Evolutionary conservation across 2,888 invertebrate species (phyloP).

Genomic region (Drosophila colorata): DNA sequence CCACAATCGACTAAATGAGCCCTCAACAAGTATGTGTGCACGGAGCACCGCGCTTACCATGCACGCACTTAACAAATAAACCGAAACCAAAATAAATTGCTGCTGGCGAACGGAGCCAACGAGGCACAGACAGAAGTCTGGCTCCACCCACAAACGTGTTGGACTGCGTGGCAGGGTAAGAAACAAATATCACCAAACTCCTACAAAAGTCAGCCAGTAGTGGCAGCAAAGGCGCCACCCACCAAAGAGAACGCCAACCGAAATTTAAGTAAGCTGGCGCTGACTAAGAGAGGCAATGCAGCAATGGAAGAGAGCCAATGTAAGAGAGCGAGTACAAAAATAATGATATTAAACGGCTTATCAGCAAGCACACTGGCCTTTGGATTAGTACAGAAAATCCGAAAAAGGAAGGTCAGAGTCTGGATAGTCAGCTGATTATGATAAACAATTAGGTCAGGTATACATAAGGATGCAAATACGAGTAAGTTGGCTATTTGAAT

Average conservation of each 20-base stretch:
- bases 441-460: not conserved
- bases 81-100: slow-evolving; percentile 41
- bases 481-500: too few species aligned
- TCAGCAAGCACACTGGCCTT: slow-evolving; percentile 1
- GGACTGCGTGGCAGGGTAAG: slow-evolving; percentile 6
- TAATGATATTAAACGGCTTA: slow-evolving; percentile 26
- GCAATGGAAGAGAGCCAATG: not conserved
- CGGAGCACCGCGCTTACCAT: slow-evolving; percentile 17
- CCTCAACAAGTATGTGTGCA: slow-evolving; percentile 28
- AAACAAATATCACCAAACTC: slow-evolving; percentile 15
- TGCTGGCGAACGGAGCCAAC: slow-evolving; percentile 20
- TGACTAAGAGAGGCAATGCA: slow-evolving; percentile 22
- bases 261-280: slow-evolving; percentile 1
- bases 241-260: slow-evolving; percentile 45
- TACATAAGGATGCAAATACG: too few species aligned
- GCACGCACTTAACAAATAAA: slow-evolving; percentile 44
- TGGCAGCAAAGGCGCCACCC: slow-evolving; percentile 54
- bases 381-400: not conserved
- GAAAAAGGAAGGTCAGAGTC: not conserved
- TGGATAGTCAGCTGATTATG: not conserved
- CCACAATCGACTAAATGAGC: slow-evolving; percentile 20
- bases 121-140: slow-evolving; percentile 14
- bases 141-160: slow-evolving; percentile 63
- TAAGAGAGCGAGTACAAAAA: not conserved
- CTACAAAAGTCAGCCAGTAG: slow-evolving; percentile 24